Conservation (phyloP, 2,888 invertebrate species). For the Osmoderma eremita region DNA sequence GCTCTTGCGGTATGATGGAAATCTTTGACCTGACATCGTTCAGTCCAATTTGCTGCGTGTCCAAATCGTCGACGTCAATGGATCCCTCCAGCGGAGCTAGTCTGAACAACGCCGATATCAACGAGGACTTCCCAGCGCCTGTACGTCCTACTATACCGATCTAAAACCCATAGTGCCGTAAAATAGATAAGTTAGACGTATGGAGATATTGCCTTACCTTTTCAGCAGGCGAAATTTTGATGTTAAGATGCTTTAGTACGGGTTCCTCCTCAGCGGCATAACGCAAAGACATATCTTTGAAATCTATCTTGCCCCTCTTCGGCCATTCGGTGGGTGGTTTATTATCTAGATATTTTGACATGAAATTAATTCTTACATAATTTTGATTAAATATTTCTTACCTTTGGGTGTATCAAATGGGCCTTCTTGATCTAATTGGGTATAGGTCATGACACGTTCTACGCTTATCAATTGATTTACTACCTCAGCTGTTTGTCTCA, state of each 20-base stretch:
- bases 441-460: constrained; percentile 81
- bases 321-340: constrained; percentile 71
- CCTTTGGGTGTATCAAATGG: constrained; percentile 64
- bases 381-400: background rate
- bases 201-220: constrained; percentile 61
- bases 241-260: constrained; percentile 75
- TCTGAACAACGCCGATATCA: constrained; percentile 85
- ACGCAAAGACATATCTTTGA: constrained; percentile 70
- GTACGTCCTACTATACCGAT: constrained; percentile 87
- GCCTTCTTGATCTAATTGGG: constrained; percentile 74
- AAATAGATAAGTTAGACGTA: too few species aligned
- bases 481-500: constrained; percentile 79
- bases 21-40: constrained; percentile 81
- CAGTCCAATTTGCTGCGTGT: constrained; percentile 76
- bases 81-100: constrained; percentile 80
- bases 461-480: constrained; percentile 79
- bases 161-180: too few species aligned
- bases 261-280: constrained; percentile 73
- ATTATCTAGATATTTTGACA: constrained; percentile 62
- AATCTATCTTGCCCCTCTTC: constrained; percentile 68
- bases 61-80: constrained; percentile 80
- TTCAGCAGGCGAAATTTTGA: constrained; percentile 71
- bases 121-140: constrained; percentile 86
- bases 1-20: constrained; percentile 72
- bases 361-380: constrained; percentile 1